Conservation (phyloP, 2,888 invertebrate species). For the Drosophila falleni region DNA sequence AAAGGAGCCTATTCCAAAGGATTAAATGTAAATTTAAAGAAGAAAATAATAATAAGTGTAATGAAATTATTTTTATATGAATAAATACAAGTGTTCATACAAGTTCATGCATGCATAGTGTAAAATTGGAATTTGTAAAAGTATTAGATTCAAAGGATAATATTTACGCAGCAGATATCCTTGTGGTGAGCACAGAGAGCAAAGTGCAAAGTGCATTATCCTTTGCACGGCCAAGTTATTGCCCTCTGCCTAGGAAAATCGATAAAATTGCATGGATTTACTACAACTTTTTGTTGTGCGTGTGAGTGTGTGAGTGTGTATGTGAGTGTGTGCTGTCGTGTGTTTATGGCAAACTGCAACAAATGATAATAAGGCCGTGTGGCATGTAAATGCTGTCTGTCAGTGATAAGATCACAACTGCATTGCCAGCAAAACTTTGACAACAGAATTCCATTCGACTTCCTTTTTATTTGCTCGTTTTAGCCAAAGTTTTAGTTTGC, state of each 20-base stretch:
- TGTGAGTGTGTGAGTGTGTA: neutral
- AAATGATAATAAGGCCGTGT: conserved; percentile 65
- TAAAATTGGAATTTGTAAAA: conserved; percentile 3
- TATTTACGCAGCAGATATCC: conserved; percentile 14
- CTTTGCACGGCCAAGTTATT: conserved; percentile 78
- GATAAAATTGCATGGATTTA: conserved; percentile 72
- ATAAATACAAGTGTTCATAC: neutral
- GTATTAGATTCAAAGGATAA: neutral
- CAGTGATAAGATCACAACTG: conserved; percentile 75
- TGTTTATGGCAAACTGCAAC: conserved; percentile 71
- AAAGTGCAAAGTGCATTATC: conserved; percentile 83
- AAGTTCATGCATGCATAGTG: conserved; percentile 9
- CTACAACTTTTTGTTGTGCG: conserved; percentile 8
- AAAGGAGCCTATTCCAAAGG: neutral
- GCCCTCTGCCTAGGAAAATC: conserved; percentile 81
- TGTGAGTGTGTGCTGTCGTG: conserved; percentile 16
- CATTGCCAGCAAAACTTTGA: conserved; percentile 67
- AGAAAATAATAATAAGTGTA: neutral
- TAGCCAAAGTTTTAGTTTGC: conserved; percentile 44
- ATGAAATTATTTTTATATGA: neutral
- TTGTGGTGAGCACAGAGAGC: conserved; percentile 26
- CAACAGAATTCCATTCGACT: conserved; percentile 62
- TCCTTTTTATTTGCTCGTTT: conserved; percentile 8
- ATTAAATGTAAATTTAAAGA: neutral
- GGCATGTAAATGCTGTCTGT: conserved; percentile 33